Base-by-base conservation (phyloP, 2,888 invertebrate species). In the Pandemis cinnamomeana region DNA sequence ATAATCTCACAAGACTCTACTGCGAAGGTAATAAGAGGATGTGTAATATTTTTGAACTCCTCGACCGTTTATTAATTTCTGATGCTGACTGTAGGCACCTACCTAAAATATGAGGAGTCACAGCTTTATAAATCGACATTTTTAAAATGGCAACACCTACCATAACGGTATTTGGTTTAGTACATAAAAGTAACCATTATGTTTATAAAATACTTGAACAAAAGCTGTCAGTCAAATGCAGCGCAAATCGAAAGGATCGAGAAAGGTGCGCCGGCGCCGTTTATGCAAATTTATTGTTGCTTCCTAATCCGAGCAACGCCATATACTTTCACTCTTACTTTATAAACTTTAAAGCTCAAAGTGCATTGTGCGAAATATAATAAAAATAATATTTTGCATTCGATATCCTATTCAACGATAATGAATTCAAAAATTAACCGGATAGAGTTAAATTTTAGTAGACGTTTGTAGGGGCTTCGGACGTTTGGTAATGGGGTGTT, bases 171-270 rank as follows among this genome's bases (percentile, higher is more conserved):
- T 51, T 51, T 51, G 6, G 7, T 6, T n/a, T 51, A n/a, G 66
- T 67, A 62, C 27, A 61, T 62, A 62, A 70, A 69, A 51, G 58
- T 61, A 71, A 72, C 60, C 46, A 72, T 72, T 69, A 64, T 68
- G 64, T 68, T 75, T 61, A 69, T 70, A 75, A 68, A 71, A 75
- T 75, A 66, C 60, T 75, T 46, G 41, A 75, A 76, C 75, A 81
- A 83, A 75, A 87, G 80, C 87, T 90, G 93, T 92, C 93, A 92
- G 89, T 93, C 93, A 93, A 92, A 88, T 86, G 90, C 89, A 74
- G 15, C 68, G 67, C 74, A 71, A 90, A 91, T 88, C 86, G 86
- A 89, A 89, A 86, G 92, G 89, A 92, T 91, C 91, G 84, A 76
- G 83, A 92, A 93, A 93, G 93, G 93, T 93, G 93, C 58, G 58